Evolutionary conservation across 2,113 vertebrate species (phyloP).

Genomic region (Myodes glareolus): DNA sequence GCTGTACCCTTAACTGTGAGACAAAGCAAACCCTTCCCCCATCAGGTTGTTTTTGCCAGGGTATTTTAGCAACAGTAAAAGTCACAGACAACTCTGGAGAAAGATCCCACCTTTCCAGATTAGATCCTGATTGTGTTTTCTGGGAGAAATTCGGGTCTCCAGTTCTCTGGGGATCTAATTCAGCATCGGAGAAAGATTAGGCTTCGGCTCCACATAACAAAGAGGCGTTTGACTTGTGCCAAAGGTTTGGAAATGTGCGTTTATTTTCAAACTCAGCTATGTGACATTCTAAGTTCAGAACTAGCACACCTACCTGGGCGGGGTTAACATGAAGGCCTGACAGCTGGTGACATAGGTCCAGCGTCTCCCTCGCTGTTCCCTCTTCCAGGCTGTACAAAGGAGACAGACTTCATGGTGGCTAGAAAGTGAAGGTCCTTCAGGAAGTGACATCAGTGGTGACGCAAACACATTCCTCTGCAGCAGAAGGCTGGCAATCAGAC

Average conservation of each 20-base stretch:
- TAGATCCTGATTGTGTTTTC: conserved; percentile 15
- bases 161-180: not conserved
- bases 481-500: not conserved
- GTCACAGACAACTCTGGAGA: not conserved
- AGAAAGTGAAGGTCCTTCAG: conserved; percentile 89
- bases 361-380: conserved; percentile 83
- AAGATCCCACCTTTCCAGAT: not conserved
- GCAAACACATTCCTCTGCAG: conserved; percentile 69
- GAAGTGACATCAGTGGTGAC: conserved; percentile 72
- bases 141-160: not conserved
- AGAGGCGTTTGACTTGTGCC: conserved; percentile 53
- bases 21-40: not conserved
- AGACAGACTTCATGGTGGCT: conserved; percentile 76
- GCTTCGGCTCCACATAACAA: conserved; percentile 50
- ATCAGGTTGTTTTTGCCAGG: not conserved
- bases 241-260: conserved; percentile 84
- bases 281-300: conserved; percentile 90
- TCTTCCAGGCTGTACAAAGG: conserved; percentile 83
- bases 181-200: not conserved
- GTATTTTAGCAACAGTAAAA: not conserved
- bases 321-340: conserved; percentile 86
- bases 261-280: conserved; percentile 94
- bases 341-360: conserved; percentile 85
- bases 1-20: not conserved
- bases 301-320: conserved; percentile 88